phyloP scores from a whole-genome alignment of 2,888 invertebrate genomes.

The Parnassius smintheus region DNA sequence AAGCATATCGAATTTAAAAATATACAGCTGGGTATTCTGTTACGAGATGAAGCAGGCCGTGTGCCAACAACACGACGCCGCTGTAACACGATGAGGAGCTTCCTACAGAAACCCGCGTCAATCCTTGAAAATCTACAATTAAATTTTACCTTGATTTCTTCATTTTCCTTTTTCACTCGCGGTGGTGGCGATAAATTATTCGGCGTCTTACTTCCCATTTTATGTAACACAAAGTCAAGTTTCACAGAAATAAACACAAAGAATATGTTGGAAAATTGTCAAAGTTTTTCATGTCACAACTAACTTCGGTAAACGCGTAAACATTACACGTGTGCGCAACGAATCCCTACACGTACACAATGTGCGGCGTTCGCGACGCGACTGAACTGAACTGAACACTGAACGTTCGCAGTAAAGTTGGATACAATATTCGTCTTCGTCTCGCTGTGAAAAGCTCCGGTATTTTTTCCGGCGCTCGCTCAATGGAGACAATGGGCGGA shows the following conservation, averaged over 20 bases:
- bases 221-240: constrained; percentile 23
- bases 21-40: constrained; percentile 70
- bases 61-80: constrained; percentile 68
- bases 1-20: constrained; percentile 74
- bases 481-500: constrained; percentile 52
- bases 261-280: constrained; percentile 39
- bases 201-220: constrained; percentile 79
- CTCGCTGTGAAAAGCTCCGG: constrained; percentile 40
- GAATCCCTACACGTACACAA: constrained; percentile 32
- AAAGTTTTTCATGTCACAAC: constrained; percentile 46
- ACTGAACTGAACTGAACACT: constrained; percentile 40
- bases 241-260: constrained; percentile 34
- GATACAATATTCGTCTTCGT: background rate
- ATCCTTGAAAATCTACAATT: constrained; percentile 31
- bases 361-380: constrained; percentile 53
- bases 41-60: constrained; percentile 68
- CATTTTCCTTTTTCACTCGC: constrained; percentile 85
- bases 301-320: constrained; percentile 62
- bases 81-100: constrained; percentile 55
- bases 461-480: constrained; percentile 53
- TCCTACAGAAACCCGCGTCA: constrained; percentile 64
- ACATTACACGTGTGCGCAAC: constrained; percentile 47
- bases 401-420: constrained; percentile 11
- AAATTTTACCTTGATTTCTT: constrained; percentile 86
- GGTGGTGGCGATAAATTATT: constrained; percentile 60